These are phyloP conservation scores for Dynastes tityus DNA, from an alignment of 2,888 invertebrate species.

Conservation along the genomic window DNA sequence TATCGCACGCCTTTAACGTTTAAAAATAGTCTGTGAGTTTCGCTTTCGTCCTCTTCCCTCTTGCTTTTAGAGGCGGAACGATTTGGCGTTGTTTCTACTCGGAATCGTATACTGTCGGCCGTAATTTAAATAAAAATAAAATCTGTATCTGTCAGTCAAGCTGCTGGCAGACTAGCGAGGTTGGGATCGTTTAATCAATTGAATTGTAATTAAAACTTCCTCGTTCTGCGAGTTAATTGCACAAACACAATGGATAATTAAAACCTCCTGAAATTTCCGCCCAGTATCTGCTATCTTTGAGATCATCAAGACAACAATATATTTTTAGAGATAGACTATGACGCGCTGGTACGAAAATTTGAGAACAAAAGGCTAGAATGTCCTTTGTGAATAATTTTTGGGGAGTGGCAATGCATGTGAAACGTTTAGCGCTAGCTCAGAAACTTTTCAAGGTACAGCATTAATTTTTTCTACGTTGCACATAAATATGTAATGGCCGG, in stretches of 20 bases:
- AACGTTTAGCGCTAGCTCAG: no score
- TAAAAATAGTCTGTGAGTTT: slow-evolving; percentile 25
- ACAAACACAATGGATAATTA: slow-evolving; percentile 40
- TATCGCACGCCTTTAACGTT: slow-evolving; percentile 10
- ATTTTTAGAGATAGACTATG: not conserved
- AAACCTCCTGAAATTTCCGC: slow-evolving; percentile 22
- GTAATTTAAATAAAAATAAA: slow-evolving; percentile 44
- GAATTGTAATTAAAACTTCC: slow-evolving; percentile 37
- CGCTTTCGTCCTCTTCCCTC: slow-evolving; percentile 9
- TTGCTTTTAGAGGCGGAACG: slow-evolving; percentile 7
- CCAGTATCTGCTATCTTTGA: not conserved
- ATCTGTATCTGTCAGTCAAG: slow-evolving; percentile 43
- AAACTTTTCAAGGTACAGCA: no score
- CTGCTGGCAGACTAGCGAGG: slow-evolving; percentile 25
- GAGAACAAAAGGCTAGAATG: no score
- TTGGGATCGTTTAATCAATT: slow-evolving; percentile 37
- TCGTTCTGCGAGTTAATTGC: slow-evolving; percentile 33
- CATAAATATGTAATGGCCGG: no score
- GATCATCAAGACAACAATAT: slow-evolving; percentile 2
- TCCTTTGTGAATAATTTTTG: no score
- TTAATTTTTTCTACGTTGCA: no score
- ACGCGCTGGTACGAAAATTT: no score
- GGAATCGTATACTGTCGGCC: slow-evolving; percentile 14
- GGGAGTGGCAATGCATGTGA: no score
- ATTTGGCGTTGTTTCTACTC: slow-evolving; percentile 2